Percentiles rank a stretch among this genome's conserved stretches.
These are phyloP conservation scores for Amblyjoppa proteus DNA, from an alignment of 2,888 invertebrate genomes.

Conservation along the genomic window DNA sequence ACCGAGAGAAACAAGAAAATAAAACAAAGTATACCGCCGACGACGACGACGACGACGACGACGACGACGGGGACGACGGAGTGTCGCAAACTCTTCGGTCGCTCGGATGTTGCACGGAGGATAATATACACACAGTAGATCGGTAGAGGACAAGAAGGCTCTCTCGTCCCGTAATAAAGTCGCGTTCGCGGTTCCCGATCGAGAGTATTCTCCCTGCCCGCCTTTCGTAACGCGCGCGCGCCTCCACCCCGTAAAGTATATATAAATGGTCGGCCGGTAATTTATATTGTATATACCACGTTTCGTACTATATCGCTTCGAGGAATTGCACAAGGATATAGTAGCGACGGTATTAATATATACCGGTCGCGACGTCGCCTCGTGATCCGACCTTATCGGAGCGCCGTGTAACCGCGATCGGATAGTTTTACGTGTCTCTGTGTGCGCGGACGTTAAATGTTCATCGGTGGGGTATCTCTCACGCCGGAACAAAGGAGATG, in stretches of 20 bases:
- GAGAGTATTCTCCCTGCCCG: conserved; percentile 24
- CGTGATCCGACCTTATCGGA: conserved; percentile 75
- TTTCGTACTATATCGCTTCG: conserved; percentile 47
- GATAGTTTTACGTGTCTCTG: neutral
- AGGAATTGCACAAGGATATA: conserved; percentile 57
- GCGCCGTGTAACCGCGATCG: neutral
- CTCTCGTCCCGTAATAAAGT: conserved; percentile 30
- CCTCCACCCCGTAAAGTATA: conserved; percentile 48
- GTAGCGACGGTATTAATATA: conserved; percentile 11
- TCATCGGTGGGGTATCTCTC: conserved; percentile 57
- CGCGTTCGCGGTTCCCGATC: conserved; percentile 23
- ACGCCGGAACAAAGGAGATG: conserved; percentile 75
- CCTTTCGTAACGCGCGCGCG: conserved; percentile 52
- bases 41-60: neutral
- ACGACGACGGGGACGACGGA: conserved; percentile 25
- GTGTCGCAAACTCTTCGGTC: conserved; percentile 52
- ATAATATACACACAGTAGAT: conserved; percentile 33
- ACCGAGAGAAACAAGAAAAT: conserved; percentile 13
- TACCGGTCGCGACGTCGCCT: conserved; percentile 56
- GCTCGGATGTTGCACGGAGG: conserved; percentile 14
- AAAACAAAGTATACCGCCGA: conserved; percentile 3
- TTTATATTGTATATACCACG: conserved; percentile 46
- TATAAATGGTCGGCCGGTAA: conserved; percentile 26
- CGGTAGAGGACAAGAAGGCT: conserved; percentile 29
- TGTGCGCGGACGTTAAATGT: conserved; percentile 1